Evolutionary conservation across 2,113 vertebrate genomes (phyloP).

Genomic region (Zapus hudsonius): DNA sequence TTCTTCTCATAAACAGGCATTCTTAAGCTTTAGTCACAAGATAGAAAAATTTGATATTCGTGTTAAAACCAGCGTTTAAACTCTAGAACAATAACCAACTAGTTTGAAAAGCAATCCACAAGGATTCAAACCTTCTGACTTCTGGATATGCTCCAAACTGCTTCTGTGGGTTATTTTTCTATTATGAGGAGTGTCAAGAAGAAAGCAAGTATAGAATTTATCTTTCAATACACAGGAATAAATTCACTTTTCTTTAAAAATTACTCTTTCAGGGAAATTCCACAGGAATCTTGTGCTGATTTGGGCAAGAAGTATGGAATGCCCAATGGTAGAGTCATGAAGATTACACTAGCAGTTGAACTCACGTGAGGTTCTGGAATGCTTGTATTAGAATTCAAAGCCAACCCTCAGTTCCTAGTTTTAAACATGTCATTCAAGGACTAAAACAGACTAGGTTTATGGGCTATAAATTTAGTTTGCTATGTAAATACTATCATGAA

Average conservation of each 20-base stretch:
- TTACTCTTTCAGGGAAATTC: neutral
- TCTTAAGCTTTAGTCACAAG: conserved; percentile 59
- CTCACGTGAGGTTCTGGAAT: neutral
- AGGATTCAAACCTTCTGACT: conserved; percentile 10
- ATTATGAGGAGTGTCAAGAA: conserved; percentile 5
- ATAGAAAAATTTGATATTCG: conserved; percentile 61
- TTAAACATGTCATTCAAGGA: conserved; percentile 34
- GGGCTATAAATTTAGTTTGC: neutral
- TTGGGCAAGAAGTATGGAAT: conserved; percentile 7
- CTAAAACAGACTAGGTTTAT: neutral
- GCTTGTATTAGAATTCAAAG: conserved; percentile 34
- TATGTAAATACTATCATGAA: conserved; percentile 12
- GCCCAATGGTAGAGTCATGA: too few relatives aligned
- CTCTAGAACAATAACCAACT: conserved; percentile 32
- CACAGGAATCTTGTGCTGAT: conserved; percentile 9
- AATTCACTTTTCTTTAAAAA: conserved; percentile 28
- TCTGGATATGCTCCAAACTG: conserved; percentile 39
- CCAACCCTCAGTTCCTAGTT: conserved; percentile 13
- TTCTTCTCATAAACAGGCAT: conserved; percentile 59
- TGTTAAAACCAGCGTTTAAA: conserved; percentile 60
- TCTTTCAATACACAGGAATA: neutral
- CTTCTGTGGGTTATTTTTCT: neutral
- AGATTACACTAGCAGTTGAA: neutral
- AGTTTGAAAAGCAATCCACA: conserved; percentile 50
- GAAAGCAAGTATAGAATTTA: conserved; percentile 42